Evolutionary conservation across 1,140 invertebrate genomes (phyloP), one percentile per base, ranked within the genome.

Genomic region (Heliconius hermathena): DNA sequence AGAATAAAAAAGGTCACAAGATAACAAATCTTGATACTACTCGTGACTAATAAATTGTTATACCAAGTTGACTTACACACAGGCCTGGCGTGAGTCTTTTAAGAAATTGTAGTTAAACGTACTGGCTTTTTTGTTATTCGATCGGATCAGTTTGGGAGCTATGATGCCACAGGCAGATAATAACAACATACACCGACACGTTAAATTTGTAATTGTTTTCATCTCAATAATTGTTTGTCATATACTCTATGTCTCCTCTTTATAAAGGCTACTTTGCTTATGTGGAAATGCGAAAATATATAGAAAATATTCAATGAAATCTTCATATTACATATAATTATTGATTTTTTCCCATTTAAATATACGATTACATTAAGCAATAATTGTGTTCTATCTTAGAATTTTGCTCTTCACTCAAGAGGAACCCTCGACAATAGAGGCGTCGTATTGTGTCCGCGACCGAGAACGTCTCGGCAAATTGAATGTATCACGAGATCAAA

Each of bases 371-470:
- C n/a, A 66, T 26, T 11, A 9, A 66, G 60, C 11, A 66, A 29
- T 66, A 66, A 66, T 66, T 66, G 57, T 66, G 22, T 66, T 66
- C 60, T 26, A 66, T n/a, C 4, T 66, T 66, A 66, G 9, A 26
- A 66, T 66, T 66, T 26, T 16, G 66, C 22, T 71, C 75, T 66
- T 57, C 20, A 36, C 54, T 29, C 22, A 49, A 76, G 60, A 76
- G 75, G 60, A 26, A 66, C 60, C 36, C 36, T 41, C 29, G 75
- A 76, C 60, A 76, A 76, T 76, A 46, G 41, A 41, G 70, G 38
- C 75, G 75, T n/a, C 5, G 75, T 71, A 76, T 71, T 76, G 75
- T 76, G 60, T 22, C 75, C 60, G 33, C 75, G 38, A 71, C 75
- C 75, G 75, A 20, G 16, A 49, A 60, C 75, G 75, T 60, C 49